Evolutionary conservation across 2,888 invertebrate genomes (phyloP).

Genomic region (Dicranocentrus wangi): DNA sequence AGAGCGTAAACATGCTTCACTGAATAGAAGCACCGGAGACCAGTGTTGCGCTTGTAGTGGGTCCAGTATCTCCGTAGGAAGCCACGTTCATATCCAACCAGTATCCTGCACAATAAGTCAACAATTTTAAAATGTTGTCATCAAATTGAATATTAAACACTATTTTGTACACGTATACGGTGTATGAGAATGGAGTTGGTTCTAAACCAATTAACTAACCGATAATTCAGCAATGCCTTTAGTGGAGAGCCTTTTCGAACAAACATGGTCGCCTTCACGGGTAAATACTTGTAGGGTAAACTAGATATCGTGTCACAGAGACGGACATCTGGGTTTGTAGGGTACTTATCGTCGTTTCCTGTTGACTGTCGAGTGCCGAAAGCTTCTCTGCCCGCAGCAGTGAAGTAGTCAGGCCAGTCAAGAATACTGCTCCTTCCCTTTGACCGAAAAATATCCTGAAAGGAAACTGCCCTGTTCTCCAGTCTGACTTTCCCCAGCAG

Average conservation of each 20-base stretch:
- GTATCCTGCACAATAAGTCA: not conserved
- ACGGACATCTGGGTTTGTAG: not conserved
- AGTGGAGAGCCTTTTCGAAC: slow-evolving; percentile 14
- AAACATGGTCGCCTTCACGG: slow-evolving; percentile 17
- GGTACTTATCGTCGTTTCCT: not conserved
- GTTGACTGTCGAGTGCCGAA: too few species aligned
- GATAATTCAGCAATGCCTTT: slow-evolving; percentile 1
- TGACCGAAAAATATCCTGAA: not conserved
- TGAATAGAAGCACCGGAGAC: not conserved
- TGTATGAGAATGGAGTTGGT: too few species aligned
- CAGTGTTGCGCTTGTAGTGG: not conserved
- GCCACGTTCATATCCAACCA: not conserved
- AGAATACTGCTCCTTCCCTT: not conserved
- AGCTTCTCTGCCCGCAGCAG: not conserved
- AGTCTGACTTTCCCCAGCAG: not conserved
- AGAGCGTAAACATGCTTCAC: not conserved
- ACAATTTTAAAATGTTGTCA: too few species aligned
- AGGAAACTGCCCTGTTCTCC: not conserved
- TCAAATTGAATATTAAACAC: too few species aligned
- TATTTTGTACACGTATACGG: too few species aligned
- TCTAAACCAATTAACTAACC: not conserved
- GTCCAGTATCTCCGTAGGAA: not conserved
- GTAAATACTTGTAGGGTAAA: slow-evolving; percentile 5
- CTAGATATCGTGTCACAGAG: not conserved
- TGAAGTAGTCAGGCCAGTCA: not conserved